phyloP scores from a whole-genome alignment of 35 echinoderm and acorn worm genomes.

The Diadema setosum region DNA sequence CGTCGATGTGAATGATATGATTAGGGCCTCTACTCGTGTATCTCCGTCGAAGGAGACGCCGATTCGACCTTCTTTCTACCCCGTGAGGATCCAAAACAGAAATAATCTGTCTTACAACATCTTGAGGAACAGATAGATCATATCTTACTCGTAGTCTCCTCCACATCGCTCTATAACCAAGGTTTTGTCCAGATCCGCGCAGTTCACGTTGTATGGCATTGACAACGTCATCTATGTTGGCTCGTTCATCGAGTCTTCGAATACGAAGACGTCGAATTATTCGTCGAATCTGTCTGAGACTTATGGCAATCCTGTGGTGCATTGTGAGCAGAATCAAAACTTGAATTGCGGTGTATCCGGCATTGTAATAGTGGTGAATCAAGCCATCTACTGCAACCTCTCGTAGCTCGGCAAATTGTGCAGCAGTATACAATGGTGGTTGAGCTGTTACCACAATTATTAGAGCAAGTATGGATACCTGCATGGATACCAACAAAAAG shows the following conservation, averaged over 20 bases:
- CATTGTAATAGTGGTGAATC: conserved; percentile 17
- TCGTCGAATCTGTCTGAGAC: conserved; percentile 9
- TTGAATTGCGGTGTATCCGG: conserved; percentile 18
- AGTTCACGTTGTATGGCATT: conserved; percentile 18
- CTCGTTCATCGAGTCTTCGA: not conserved
- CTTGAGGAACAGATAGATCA: conserved; percentile 19
- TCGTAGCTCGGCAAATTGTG: not conserved
- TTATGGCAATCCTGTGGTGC: not conserved
- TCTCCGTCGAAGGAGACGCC: conserved; percentile 27
- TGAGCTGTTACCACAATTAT: not conserved
- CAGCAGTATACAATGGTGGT: not conserved
- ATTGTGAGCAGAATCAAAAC: not conserved
- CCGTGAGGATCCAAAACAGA: conserved; percentile 48
- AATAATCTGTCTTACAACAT: conserved; percentile 4
- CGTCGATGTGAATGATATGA: conserved; percentile 55
- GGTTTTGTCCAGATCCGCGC: conserved; percentile 22
- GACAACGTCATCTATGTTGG: conserved; percentile 10
- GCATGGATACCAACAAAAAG: no score
- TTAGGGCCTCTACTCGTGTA: conserved; percentile 52
- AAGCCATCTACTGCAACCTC: not conserved
- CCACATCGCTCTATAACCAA: conserved; percentile 62
- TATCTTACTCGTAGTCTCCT: conserved; percentile 17
- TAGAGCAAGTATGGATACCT: no score
- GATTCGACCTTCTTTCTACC: conserved; percentile 6
- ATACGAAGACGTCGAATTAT: conserved; percentile 3